Evolutionary conservation across 2,797 vertebrate genomes (phyloP).

Genomic region (Chelidonichthys spinosus): DNA sequence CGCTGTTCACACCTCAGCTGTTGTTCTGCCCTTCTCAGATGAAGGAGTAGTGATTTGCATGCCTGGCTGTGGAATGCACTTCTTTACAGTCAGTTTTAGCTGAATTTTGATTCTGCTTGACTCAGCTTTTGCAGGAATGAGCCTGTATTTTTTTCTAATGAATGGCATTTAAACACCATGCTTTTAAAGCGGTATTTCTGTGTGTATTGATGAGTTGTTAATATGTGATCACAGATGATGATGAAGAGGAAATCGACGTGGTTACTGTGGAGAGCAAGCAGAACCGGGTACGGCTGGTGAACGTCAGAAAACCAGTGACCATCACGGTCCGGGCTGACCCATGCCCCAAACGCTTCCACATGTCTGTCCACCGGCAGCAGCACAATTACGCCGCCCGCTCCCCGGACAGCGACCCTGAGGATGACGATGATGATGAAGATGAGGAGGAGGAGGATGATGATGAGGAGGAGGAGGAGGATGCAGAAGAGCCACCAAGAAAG

Average conservation of each 20-base stretch:
- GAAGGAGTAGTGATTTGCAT: conserved; percentile 29
- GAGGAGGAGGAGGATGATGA: conserved; percentile 53
- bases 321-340: conserved; percentile 92
- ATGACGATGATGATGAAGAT: neutral
- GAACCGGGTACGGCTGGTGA: conserved; percentile 86
- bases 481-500: conserved; percentile 75
- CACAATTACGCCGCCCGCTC: conserved; percentile 97
- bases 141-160: too few species aligned
- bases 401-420: conserved; percentile 83
- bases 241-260: conserved; percentile 94
- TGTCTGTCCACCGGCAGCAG: conserved; percentile 95
- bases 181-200: neutral
- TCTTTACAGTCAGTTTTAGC: conserved; percentile 33
- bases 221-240: conserved; percentile 76
- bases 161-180: neutral
- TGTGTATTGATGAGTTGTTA: conserved; percentile 40
- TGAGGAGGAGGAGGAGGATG: conserved; percentile 56
- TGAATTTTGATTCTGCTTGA: conserved; percentile 16
- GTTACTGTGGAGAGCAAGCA: conserved; percentile 96
- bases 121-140: neutral
- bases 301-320: conserved; percentile 89
- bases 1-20: conserved; percentile 34
- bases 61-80: conserved; percentile 45
- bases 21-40: neutral
- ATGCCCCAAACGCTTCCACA: conserved; percentile 94